phyloP scores from a whole-genome alignment of 2,888 invertebrate species.

The Papilio gigon region DNA sequence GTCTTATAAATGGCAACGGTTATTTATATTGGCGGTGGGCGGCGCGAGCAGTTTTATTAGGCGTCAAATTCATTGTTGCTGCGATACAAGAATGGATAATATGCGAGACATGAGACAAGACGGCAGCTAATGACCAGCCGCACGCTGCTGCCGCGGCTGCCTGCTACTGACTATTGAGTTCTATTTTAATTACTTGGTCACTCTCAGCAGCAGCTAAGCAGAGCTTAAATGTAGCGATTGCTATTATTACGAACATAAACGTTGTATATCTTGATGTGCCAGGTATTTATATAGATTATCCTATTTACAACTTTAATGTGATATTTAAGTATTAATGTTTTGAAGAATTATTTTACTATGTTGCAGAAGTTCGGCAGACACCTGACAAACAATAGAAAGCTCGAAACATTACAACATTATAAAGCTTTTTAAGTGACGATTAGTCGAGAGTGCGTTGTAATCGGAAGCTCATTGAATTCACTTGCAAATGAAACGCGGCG shows the following conservation, averaged over 20 bases:
- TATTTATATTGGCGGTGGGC: slow-evolving; percentile 57
- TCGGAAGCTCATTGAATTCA: slow-evolving; percentile 12
- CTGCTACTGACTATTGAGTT: slow-evolving; percentile 41
- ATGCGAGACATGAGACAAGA: slow-evolving; percentile 68
- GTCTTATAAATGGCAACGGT: slow-evolving; percentile 39
- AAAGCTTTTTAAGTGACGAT: slow-evolving; percentile 13
- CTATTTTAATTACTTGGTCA: too few species aligned
- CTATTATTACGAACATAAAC: too few species aligned
- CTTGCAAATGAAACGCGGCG: neutral
- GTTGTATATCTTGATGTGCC: too few species aligned
- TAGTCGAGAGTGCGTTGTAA: slow-evolving; percentile 1
- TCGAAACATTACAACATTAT: slow-evolving; percentile 2
- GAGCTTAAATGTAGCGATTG: too few species aligned
- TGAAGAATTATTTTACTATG: too few species aligned
- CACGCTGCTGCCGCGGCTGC: slow-evolving; percentile 50
- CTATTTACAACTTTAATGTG: too few species aligned
- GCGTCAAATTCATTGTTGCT: slow-evolving; percentile 69
- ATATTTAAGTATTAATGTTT: too few species aligned
- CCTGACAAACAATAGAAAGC: slow-evolving; percentile 13
- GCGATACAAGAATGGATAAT: slow-evolving; percentile 71
- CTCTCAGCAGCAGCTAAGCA: too few species aligned
- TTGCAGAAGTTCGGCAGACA: neutral
- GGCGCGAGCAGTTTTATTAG: slow-evolving; percentile 70
- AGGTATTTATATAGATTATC: too few species aligned
- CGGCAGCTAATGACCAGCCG: slow-evolving; percentile 65